Percentiles rank a stretch among this genome's conserved stretches.
These are phyloP conservation scores for Pan paniscus DNA, from an alignment of 2,113 vertebrate genomes.

Conservation along the genomic window DNA sequence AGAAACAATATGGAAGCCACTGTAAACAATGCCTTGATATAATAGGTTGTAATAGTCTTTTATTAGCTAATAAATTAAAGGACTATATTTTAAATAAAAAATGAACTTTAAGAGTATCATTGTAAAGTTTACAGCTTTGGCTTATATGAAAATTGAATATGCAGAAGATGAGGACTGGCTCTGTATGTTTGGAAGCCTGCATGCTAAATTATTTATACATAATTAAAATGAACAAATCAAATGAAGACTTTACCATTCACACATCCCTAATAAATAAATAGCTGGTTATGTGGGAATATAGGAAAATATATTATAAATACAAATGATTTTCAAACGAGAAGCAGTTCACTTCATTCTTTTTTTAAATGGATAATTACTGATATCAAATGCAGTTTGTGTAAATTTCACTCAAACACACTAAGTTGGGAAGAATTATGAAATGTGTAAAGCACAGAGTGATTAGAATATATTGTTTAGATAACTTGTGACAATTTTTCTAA, in stretches of 20 bases:
- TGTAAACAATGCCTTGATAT: background rate
- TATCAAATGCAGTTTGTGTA: background rate
- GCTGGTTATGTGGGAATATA: background rate
- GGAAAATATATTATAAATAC: conserved; percentile 38
- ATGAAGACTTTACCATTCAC: conserved; percentile 12
- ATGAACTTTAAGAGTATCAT: background rate
- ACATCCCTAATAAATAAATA: conserved; percentile 43
- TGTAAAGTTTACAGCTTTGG: background rate
- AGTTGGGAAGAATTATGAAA: conserved; percentile 49
- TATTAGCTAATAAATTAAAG: background rate
- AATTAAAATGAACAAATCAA: conserved; percentile 68
- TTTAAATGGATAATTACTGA: conserved; percentile 52
- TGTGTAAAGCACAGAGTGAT: conserved; percentile 44
- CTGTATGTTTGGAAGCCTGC: background rate
- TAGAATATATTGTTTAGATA: conserved; percentile 34
- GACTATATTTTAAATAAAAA: background rate
- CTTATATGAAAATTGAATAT: background rate
- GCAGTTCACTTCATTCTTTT: conserved; percentile 1
- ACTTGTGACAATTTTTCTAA: background rate
- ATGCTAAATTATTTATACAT: conserved; percentile 61
- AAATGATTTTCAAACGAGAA: conserved; percentile 55
- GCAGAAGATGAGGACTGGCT: background rate
- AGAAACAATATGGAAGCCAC: background rate
- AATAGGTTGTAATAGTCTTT: background rate
- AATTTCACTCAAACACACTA: conserved; percentile 32